Base-by-base conservation (phyloP, 2,113 vertebrate genomes). In the Gulo gulo region DNA sequence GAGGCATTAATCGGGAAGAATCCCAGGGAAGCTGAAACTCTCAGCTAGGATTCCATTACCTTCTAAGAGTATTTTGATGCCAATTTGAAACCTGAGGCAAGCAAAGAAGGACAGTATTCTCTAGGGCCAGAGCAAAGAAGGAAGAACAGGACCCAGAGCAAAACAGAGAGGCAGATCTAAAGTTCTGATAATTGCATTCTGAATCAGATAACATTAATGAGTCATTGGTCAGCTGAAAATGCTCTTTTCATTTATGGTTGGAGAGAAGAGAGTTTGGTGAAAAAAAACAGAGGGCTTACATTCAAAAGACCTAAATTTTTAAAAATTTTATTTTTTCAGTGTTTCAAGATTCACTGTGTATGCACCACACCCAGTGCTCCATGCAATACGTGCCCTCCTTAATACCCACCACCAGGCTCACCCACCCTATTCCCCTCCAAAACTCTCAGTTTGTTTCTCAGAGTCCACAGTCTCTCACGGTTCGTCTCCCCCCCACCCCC, bases 201-300 rank as follows among this genome's bases (percentile, higher is more conserved):
- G 76, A 93, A 59, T 85, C 78, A 91, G 47, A 82, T 2, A 61
- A 45, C 52, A 74, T 92, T 88, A 96, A 95, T 59, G 85, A 94
- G 45, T 97, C 96, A 91, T 57, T 91, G 82, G 81, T 88, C 88
- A 93, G 85, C 50, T 76, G 63, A 93, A 97, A 96, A 82, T 8
- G 29, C 23, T 84, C 69, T 97, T 89, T 79, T 81, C 81, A 59
- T 59, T 76, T 52, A 82, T 55, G 57, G 57, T 8, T 81, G 81
- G 59, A 91, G 21, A 92, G 6, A 92, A 95, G 57, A 24, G 76
- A 80, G 47, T 74, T 83, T 15, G 26, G 47, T 87, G 42, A 71
- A 18, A 87, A 87, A 42, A 96, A 94, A 80, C 0, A 88, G 55
- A 90, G 20, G 24, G 6, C 47, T 59, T 78, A 57, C 59, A 52